A percentile compares a stretch with the other conserved stretches of the same genome.
These are phyloP conservation scores for Stratiolaelaps scimitus DNA, from an alignment of 1,140 invertebrate genomes.

Conservation along the genomic window DNA sequence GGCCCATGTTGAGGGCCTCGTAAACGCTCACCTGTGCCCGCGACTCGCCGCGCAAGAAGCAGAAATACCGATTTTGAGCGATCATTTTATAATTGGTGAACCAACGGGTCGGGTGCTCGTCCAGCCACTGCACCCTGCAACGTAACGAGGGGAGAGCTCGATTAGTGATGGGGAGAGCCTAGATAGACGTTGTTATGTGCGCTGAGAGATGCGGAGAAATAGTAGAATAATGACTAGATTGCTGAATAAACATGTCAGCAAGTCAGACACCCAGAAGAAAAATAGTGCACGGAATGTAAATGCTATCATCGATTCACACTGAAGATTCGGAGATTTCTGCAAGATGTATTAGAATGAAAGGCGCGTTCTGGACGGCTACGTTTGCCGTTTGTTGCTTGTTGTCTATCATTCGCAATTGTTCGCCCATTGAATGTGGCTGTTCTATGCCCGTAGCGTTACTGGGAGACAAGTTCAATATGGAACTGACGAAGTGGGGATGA, in stretches of 20 bases:
- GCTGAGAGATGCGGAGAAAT: too few relatives aligned
- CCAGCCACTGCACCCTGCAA: not conserved
- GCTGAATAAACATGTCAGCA: not conserved
- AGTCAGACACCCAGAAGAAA: not conserved
- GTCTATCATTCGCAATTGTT: too few relatives aligned
- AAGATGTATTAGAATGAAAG: too few relatives aligned
- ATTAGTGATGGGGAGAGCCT: not conserved
- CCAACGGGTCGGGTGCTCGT: conserved; percentile 9
- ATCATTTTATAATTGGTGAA: not conserved
- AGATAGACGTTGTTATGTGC: too few relatives aligned
- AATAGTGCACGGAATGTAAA: not conserved
- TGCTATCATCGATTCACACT: not conserved
- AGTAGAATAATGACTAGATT: not conserved
- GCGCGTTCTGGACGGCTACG: too few relatives aligned
- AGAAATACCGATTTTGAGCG: conserved; percentile 6
- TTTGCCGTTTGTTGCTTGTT: too few relatives aligned
- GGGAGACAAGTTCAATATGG: too few relatives aligned
- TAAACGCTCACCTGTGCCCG: conserved; percentile 3
- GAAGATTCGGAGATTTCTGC: not conserved
- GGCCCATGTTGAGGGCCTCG: not conserved
- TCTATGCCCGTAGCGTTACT: too few relatives aligned
- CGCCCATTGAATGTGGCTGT: too few relatives aligned
- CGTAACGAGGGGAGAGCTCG: not conserved
- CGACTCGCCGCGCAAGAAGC: not conserved
- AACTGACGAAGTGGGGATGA: too few relatives aligned